Percentiles rank a stretch among this genome's conserved stretches.
Conservation (phyloP, 2,888 invertebrate genomes). For the Hypolimnas misippus region DNA sequence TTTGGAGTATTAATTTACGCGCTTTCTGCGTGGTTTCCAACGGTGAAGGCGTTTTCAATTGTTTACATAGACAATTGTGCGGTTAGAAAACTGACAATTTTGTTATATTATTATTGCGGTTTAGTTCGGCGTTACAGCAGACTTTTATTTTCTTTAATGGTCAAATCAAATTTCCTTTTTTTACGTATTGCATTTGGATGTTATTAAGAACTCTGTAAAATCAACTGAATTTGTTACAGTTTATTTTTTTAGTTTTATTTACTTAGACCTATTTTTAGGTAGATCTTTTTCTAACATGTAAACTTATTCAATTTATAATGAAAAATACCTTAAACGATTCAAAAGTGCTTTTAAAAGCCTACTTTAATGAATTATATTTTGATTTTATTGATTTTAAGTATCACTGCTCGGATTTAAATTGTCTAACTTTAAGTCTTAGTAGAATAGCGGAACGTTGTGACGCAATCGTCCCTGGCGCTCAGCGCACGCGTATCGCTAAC, state of each 20-base stretch:
- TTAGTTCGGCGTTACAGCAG: slow-evolving; percentile 7
- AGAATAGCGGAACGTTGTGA: slow-evolving; percentile 33
- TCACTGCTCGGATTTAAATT: not conserved
- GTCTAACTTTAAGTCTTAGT: slow-evolving; percentile 10
- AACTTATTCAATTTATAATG: too few relatives aligned
- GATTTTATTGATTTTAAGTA: not conserved
- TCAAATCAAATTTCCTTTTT: not conserved
- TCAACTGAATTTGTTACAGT: too few relatives aligned
- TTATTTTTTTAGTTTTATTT: not conserved
- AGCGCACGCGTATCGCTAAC: slow-evolving; percentile 23
- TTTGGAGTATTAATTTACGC: slow-evolving; percentile 4
- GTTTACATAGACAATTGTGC: slow-evolving; percentile 29
- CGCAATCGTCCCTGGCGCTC: slow-evolving; percentile 32
- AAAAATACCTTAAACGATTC: too few relatives aligned
- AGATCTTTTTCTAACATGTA: not conserved
- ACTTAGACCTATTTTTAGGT: not conserved
- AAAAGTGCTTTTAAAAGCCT: too few relatives aligned
- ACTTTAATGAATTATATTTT: not conserved
- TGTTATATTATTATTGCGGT: slow-evolving; percentile 33
- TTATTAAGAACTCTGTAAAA: not conserved
- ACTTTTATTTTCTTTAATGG: slow-evolving; percentile 21
- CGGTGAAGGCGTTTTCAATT: slow-evolving; percentile 28
- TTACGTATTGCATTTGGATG: not conserved
- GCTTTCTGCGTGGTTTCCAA: slow-evolving; percentile 5
- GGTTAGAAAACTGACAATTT: slow-evolving; percentile 28